Evolutionary conservation across 2,888 invertebrate species (phyloP).

Genomic region (Drosophila formosana): DNA sequence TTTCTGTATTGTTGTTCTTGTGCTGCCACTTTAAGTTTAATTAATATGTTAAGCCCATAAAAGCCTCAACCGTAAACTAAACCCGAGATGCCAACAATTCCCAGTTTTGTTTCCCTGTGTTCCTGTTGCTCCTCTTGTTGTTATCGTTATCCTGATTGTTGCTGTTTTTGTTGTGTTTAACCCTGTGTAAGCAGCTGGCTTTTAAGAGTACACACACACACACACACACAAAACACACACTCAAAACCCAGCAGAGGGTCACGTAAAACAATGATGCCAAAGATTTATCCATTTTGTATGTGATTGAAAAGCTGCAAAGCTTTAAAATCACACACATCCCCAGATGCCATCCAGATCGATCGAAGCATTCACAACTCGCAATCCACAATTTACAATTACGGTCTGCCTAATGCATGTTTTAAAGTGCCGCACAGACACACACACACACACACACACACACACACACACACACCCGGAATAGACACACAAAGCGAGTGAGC

Average conservation of each 20-base stretch:
- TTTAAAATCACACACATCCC: conserved; percentile 25
- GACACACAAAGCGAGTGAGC: conserved; percentile 51
- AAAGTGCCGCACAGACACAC: conserved; percentile 38
- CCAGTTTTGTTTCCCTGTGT: conserved; percentile 7
- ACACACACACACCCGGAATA: conserved; percentile 9
- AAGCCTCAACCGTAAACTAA: conserved; percentile 49
- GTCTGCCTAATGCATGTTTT: conserved; percentile 38
- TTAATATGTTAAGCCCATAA: conserved; percentile 75
- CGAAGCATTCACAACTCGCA: not conserved
- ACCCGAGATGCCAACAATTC: conserved; percentile 36
- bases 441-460: conserved; percentile 28
- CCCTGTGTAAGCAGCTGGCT: conserved; percentile 38
- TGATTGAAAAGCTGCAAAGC: conserved; percentile 38
- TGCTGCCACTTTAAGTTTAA: conserved; percentile 71
- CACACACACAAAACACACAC: not conserved
- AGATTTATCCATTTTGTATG: conserved; percentile 27
- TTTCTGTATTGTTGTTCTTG: conserved; percentile 25
- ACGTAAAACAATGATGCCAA: conserved; percentile 26
- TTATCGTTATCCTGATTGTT: conserved; percentile 29
- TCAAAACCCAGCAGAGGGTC: conserved; percentile 24
- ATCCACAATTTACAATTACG: not conserved
- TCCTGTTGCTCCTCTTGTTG: conserved; percentile 18
- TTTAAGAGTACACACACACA: not conserved
- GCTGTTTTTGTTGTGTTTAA: conserved; percentile 28
- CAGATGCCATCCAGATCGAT: conserved; percentile 8